Conservation (phyloP, 64 coral and sea anemone species). For the Montipora cactus region DNA sequence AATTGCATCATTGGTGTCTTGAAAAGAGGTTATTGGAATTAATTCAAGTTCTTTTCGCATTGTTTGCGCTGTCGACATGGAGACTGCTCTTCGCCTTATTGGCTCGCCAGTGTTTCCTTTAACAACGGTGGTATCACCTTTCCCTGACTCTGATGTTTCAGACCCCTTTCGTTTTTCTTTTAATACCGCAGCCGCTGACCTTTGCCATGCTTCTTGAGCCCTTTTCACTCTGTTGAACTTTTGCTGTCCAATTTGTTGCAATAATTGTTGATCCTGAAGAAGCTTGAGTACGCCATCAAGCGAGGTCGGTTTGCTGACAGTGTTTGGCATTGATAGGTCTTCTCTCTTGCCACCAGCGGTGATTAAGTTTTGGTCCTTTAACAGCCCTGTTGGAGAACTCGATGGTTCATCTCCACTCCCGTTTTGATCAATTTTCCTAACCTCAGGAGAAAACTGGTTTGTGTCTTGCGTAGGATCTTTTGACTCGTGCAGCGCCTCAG, state of each 20-base stretch:
- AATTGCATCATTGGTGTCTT: slow-evolving; percentile 45
- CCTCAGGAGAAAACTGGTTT: background rate
- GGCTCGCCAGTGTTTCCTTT: background rate
- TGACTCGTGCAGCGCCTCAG: background rate
- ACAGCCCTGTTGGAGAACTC: background rate
- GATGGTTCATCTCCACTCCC: background rate
- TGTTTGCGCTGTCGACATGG: background rate
- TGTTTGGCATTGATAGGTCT: background rate
- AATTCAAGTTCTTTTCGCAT: background rate
- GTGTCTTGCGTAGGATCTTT: background rate
- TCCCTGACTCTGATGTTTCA: slow-evolving; percentile 19
- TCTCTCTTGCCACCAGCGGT: background rate
- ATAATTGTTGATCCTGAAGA: slow-evolving; percentile 83
- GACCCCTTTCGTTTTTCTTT: slow-evolving; percentile 40
- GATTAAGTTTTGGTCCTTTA: background rate
- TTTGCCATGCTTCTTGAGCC: slow-evolving; percentile 76
- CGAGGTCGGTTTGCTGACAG: slow-evolving; percentile 56
- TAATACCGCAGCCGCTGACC: slow-evolving; percentile 81
- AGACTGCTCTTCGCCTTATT: background rate
- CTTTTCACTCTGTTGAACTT: slow-evolving; percentile 65
- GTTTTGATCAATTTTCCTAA: background rate
- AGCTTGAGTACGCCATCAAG: slow-evolving; percentile 82
- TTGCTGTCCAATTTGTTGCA: slow-evolving; percentile 79
- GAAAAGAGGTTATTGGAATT: background rate
- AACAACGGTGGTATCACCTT: background rate